phyloP scores from a whole-genome alignment of 92 coral and sea anemone genomes.

The Micromussa lordhowensis region DNA sequence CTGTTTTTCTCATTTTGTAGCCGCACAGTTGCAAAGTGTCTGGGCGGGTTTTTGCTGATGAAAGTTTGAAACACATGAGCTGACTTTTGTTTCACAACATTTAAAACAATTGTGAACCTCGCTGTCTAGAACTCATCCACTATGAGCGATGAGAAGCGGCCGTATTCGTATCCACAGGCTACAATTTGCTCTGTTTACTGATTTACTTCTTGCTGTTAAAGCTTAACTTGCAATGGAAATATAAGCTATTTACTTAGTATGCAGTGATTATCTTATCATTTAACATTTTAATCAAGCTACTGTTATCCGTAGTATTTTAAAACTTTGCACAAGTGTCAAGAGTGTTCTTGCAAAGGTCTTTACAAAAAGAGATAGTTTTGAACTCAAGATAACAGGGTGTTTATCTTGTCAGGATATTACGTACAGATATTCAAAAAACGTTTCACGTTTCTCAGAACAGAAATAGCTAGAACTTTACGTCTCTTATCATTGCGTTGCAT shows the following conservation, averaged over 20 bases:
- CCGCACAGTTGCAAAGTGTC: neutral
- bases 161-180: too few species aligned
- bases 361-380: neutral
- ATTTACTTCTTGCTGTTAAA: neutral
- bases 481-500: neutral
- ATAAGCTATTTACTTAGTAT: constrained; percentile 15
- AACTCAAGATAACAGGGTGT: neutral
- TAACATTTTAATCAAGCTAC: neutral
- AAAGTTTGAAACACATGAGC: neutral
- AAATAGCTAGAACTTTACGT: too few species aligned
- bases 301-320: neutral
- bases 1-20: too few species aligned
- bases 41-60: too few species aligned
- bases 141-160: too few species aligned
- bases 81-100: too few species aligned
- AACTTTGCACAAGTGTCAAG: neutral
- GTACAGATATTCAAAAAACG: neutral
- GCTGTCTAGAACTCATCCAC: too few species aligned
- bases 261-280: neutral
- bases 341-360: neutral
- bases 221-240: constrained; percentile 16
- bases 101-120: too few species aligned
- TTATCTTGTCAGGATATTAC: constrained; percentile 1
- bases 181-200: neutral
- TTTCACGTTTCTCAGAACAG: neutral